phyloP scores from a whole-genome alignment of 2,888 invertebrate species.

The Nebria salina region DNA sequence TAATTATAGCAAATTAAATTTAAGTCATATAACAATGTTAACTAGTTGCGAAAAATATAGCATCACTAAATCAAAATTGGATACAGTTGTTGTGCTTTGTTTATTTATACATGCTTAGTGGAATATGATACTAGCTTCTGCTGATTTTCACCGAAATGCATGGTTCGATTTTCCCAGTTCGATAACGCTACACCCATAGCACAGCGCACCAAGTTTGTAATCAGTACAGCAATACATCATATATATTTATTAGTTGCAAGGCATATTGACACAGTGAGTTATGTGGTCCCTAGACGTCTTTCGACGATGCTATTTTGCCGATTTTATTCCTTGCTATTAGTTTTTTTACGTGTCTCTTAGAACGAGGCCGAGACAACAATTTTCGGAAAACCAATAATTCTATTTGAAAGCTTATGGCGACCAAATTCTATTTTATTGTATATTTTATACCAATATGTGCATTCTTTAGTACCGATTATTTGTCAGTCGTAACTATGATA shows the following conservation, averaged over 20 bases:
- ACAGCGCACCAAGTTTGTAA: constrained; percentile 11
- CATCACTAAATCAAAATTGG: constrained; percentile 31
- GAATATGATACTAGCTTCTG: constrained; percentile 6
- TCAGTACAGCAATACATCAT: constrained; percentile 41
- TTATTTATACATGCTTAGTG: background rate
- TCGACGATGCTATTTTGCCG: constrained; percentile 20
- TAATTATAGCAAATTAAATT: no score
- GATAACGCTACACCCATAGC: constrained; percentile 26
- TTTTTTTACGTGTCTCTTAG: constrained; percentile 1
- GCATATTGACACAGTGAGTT: constrained; percentile 36
- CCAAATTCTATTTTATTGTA: background rate
- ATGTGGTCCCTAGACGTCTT: constrained; percentile 17
- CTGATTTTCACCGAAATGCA: constrained; percentile 42
- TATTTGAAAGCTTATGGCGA: background rate
- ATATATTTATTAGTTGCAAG: constrained; percentile 42
- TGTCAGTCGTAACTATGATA: background rate
- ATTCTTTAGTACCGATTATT: background rate
- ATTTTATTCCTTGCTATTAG: constrained; percentile 26
- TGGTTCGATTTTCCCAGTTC: background rate
- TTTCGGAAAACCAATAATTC: background rate
- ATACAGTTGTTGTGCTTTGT: constrained; percentile 7
- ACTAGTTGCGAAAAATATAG: constrained; percentile 35
- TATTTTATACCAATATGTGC: background rate
- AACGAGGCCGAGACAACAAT: no score
- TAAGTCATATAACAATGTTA: background rate